Conservation (phyloP, 2,113 vertebrate genomes). For the pig (Sus scrofa) region T2T-Sscrofa CM000817.6:149784501-149785000, state of each 20-base stretch:
- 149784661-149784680: background rate
- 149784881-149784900: rapidly evolving
- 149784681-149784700: rapidly evolving
- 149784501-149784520: background rate
- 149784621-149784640: background rate
- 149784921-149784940: background rate
- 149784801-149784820: constrained; percentile 56
- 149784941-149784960: background rate
- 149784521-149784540: background rate
- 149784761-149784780: background rate
- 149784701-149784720: background rate
- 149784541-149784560: background rate
- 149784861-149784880: constrained; percentile 81
- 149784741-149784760: rapidly evolving
- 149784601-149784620: background rate
- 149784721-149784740: background rate
- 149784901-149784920: background rate
- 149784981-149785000: background rate
- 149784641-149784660: constrained; percentile 54
- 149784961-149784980: background rate
- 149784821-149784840: constrained; percentile 84
- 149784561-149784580: background rate
- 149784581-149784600: background rate
- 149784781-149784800: constrained; percentile 31
- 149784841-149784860: constrained; percentile 84